These are phyloP conservation scores for Subanguina moxae DNA, from an alignment of 1,140 invertebrate species.

Conservation along the genomic window DNA sequence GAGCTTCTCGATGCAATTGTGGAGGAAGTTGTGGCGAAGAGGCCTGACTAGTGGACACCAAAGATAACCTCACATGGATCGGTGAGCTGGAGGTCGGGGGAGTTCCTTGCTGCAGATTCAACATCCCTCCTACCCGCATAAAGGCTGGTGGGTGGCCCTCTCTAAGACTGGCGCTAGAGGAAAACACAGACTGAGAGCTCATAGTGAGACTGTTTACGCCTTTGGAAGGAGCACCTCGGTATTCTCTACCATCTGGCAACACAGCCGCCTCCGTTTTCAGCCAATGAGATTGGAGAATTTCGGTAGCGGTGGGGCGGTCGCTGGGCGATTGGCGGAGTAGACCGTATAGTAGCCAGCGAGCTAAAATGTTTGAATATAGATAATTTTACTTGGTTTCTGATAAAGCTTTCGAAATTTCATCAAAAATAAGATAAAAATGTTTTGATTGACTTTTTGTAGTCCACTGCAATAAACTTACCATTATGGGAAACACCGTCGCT, in stretches of 20 bases:
- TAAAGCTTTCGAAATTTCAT: too few relatives aligned
- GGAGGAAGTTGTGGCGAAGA: background rate
- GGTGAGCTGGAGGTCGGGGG: background rate
- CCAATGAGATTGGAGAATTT: slow-evolving; percentile 15
- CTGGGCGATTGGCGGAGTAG: slow-evolving; percentile 13
- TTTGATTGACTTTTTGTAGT: too few relatives aligned
- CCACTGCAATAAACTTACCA: slow-evolving; percentile 1
- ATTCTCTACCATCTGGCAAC: background rate
- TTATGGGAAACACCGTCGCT: slow-evolving; percentile 17
- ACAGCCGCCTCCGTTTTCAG: background rate
- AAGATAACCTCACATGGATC: background rate
- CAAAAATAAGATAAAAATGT: too few relatives aligned
- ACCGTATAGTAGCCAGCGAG: slow-evolving; percentile 23
- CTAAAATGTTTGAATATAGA: background rate
- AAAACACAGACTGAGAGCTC: background rate
- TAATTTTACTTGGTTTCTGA: too few relatives aligned
- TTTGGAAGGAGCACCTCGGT: background rate
- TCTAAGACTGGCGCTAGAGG: background rate
- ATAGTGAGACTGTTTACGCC: background rate
- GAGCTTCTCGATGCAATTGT: background rate
- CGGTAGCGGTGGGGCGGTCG: slow-evolving; percentile 19
- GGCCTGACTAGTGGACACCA: background rate
- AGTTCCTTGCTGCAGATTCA: background rate
- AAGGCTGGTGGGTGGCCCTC: background rate
- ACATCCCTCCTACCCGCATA: background rate